Conservation (phyloP, 2,888 invertebrate genomes). For the Drosophila peninsularis region DNA sequence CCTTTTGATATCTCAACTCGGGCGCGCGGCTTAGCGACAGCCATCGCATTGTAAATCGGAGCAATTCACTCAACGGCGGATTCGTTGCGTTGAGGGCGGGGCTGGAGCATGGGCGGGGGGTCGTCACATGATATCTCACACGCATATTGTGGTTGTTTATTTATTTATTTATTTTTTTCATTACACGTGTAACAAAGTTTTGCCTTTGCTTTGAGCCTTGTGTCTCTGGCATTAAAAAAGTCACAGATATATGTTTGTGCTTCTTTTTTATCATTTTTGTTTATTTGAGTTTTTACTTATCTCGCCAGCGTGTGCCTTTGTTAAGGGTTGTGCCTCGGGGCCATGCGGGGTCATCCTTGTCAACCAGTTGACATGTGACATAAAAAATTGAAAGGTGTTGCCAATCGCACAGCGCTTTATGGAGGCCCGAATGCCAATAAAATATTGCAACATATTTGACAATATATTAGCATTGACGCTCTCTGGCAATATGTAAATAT, state of each 20-base stretch:
- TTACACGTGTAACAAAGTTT: slow-evolving; percentile 78
- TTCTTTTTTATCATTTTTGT: slow-evolving; percentile 24
- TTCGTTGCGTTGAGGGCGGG: neutral
- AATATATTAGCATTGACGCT: slow-evolving; percentile 23
- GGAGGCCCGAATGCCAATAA: slow-evolving; percentile 31
- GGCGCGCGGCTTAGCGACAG: slow-evolving; percentile 77
- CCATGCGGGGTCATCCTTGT: slow-evolving; percentile 68
- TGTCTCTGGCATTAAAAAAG: slow-evolving; percentile 60
- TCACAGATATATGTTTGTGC: slow-evolving; percentile 6
- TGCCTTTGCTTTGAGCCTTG: slow-evolving; percentile 74
- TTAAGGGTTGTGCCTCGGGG: slow-evolving; percentile 34
- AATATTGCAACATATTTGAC: slow-evolving; percentile 36
- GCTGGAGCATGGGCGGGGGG: neutral
- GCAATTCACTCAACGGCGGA: slow-evolving; percentile 65
- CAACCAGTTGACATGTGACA: slow-evolving; percentile 74
- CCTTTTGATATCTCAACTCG: slow-evolving; percentile 77
- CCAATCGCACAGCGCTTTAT: slow-evolving; percentile 22
- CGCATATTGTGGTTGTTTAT: slow-evolving; percentile 56
- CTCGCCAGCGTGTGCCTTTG: slow-evolving; percentile 23
- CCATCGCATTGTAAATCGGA: slow-evolving; percentile 71
- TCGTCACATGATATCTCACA: slow-evolving; percentile 59
- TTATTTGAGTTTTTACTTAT: slow-evolving; percentile 64
- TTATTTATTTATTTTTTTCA: slow-evolving; percentile 80
- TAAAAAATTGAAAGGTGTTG: slow-evolving; percentile 71
- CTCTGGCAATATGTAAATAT: slow-evolving; percentile 6